Conservation (phyloP, 1,140 invertebrate genomes). For the Pararge aegeria region DNA sequence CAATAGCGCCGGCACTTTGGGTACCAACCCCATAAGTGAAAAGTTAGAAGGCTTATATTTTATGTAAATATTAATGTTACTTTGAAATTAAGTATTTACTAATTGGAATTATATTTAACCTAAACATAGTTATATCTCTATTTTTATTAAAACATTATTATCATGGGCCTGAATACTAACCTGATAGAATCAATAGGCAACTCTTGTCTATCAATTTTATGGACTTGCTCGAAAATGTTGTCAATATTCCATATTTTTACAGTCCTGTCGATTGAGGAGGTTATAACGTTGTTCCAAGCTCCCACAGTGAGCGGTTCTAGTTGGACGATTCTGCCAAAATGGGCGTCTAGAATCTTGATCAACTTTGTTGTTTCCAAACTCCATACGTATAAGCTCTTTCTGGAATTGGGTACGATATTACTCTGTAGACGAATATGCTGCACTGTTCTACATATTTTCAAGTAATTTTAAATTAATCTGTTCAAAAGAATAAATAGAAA, state of each 20-base stretch:
- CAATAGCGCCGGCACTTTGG: no score
- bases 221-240: slow-evolving; percentile 98
- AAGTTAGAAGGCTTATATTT: no score
- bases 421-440: background rate
- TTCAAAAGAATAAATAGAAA: no score
- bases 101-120: no score
- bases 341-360: slow-evolving; percentile 96
- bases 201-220: slow-evolving; percentile 97
- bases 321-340: slow-evolving; percentile 97
- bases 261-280: slow-evolving; percentile 97
- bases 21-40: no score
- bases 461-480: no score
- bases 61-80: no score
- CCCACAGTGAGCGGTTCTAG: slow-evolving; percentile 91
- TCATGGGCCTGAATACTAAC: slow-evolving; percentile 72
- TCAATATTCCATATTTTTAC: slow-evolving; percentile 99
- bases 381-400: slow-evolving; percentile 98
- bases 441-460: background rate
- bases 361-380: slow-evolving; percentile 88
- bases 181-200: slow-evolving; percentile 96
- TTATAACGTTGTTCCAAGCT: slow-evolving; percentile 96
- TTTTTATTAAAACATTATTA: background rate
- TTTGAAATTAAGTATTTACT: no score
- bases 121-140: no score
- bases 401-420: slow-evolving; percentile 58